These are phyloP conservation scores for Cryptotis parvus DNA, from an alignment of 2,113 vertebrate genomes.

Conservation along the genomic window DNA sequence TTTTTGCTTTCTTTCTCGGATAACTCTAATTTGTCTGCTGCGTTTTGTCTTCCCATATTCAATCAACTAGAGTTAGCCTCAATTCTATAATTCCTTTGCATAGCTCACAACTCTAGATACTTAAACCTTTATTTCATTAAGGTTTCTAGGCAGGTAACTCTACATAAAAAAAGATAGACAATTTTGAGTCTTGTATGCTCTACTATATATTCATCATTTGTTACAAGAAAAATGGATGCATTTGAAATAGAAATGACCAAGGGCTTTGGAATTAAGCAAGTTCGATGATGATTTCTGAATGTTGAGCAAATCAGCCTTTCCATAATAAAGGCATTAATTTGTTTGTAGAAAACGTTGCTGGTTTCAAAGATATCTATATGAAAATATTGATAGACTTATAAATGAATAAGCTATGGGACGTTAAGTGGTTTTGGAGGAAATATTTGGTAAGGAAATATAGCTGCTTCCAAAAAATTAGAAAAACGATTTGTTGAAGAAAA, in stretches of 20 bases:
- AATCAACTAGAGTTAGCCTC: too few relatives aligned
- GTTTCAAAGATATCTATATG: too few relatives aligned
- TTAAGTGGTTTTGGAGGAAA: too few relatives aligned
- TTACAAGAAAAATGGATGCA: background rate
- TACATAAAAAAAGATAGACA: background rate
- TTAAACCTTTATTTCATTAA: background rate
- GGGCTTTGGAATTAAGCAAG: background rate
- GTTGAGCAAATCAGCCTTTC: background rate
- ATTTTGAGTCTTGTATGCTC: background rate
- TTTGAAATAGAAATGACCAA: background rate
- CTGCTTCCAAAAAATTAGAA: too few relatives aligned
- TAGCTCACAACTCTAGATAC: too few relatives aligned
- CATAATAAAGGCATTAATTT: background rate
- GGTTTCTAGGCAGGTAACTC: background rate
- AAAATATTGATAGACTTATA: too few relatives aligned
- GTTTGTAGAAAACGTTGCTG: too few relatives aligned
- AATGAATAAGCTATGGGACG: too few relatives aligned
- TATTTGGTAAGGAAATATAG: too few relatives aligned
- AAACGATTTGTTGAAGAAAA: background rate
- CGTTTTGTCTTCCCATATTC: too few relatives aligned
- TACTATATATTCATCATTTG: slow-evolving; percentile 22
- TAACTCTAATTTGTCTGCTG: background rate
- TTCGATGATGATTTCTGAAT: background rate
- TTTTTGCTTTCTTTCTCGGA: background rate
- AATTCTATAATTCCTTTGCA: too few relatives aligned